These are phyloP conservation scores for Catalaphyllia jardinei DNA, from an alignment of 64 coral and sea anemone genomes.

Conservation along the genomic window DNA sequence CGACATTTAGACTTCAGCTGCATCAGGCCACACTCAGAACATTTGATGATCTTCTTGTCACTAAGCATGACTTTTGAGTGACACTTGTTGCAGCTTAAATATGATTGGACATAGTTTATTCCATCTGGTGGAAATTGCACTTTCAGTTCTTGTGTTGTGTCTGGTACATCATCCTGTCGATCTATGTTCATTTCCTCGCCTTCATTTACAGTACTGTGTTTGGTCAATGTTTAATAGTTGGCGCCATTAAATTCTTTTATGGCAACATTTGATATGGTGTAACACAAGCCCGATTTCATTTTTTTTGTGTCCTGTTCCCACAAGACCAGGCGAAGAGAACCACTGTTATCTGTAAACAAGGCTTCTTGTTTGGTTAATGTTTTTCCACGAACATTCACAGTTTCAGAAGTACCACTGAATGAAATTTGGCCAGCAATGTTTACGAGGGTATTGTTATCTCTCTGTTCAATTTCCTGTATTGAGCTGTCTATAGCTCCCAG, in stretches of 20 bases:
- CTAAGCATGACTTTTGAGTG: constrained; percentile 51
- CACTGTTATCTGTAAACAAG: constrained; percentile 60
- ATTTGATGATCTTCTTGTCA: constrained; percentile 68
- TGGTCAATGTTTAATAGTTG: constrained; percentile 57
- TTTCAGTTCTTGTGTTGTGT: constrained; percentile 10
- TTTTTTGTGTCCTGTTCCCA: constrained; percentile 69
- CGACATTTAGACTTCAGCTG: constrained; percentile 53
- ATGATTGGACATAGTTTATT: constrained; percentile 55
- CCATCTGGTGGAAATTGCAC: constrained; percentile 60
- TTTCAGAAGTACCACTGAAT: constrained; percentile 60
- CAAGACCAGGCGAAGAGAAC: constrained; percentile 47
- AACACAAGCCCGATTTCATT: constrained; percentile 45
- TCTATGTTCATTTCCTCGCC: constrained; percentile 18
- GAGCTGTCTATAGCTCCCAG: background rate
- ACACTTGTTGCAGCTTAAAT: constrained; percentile 60
- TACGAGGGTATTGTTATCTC: background rate
- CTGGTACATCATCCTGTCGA: constrained; percentile 59
- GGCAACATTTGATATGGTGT: constrained; percentile 61
- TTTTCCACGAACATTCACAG: constrained; percentile 47
- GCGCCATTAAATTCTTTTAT: constrained; percentile 42
- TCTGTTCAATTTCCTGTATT: background rate
- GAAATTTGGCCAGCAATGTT: constrained; percentile 26
- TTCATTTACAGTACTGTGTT: constrained; percentile 54
- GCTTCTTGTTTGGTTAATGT: constrained; percentile 45
- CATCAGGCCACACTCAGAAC: constrained; percentile 62